These are phyloP conservation scores for Onthophagus sagittarius DNA, from an alignment of 2,888 invertebrate genomes.

Conservation along the genomic window DNA sequence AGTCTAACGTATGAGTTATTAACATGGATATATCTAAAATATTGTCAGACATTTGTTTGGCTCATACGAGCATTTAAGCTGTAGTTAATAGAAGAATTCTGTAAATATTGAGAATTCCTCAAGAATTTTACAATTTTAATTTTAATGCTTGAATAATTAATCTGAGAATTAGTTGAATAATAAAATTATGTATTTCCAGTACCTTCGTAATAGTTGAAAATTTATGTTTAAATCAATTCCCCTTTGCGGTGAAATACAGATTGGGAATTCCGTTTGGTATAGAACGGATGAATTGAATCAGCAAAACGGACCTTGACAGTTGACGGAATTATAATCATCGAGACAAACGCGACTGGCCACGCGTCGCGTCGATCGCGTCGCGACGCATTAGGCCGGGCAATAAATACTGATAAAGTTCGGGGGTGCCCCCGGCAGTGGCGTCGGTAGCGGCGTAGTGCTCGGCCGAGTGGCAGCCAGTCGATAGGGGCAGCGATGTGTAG, in stretches of 20 bases:
- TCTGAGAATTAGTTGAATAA: too few relatives aligned
- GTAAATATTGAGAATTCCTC: too few relatives aligned
- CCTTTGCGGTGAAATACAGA: background rate
- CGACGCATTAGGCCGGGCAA: slow-evolving; percentile 26
- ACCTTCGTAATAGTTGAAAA: background rate
- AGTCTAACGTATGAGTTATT: too few relatives aligned
- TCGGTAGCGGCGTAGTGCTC: slow-evolving; percentile 15
- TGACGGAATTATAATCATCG: slow-evolving; percentile 21
- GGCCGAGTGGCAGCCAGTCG: slow-evolving; percentile 26
- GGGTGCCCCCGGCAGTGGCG: slow-evolving; percentile 12
- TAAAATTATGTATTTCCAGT: background rate
- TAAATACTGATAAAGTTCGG: slow-evolving; percentile 33
- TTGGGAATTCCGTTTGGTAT: background rate
- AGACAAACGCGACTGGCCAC: slow-evolving; percentile 1
- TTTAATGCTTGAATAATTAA: too few relatives aligned
- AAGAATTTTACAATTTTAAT: too few relatives aligned
- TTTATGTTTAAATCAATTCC: background rate
- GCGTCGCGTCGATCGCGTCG: slow-evolving; percentile 16
- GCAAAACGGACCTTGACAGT: slow-evolving; percentile 2
- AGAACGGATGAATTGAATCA: background rate
- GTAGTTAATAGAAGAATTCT: too few relatives aligned
- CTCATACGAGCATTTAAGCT: too few relatives aligned
- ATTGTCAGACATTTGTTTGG: too few relatives aligned
- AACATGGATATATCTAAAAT: too few relatives aligned
- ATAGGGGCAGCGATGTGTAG: slow-evolving; percentile 41